Conservation (phyloP, 2,888 invertebrate species). For the Cinara cedri region DNA sequence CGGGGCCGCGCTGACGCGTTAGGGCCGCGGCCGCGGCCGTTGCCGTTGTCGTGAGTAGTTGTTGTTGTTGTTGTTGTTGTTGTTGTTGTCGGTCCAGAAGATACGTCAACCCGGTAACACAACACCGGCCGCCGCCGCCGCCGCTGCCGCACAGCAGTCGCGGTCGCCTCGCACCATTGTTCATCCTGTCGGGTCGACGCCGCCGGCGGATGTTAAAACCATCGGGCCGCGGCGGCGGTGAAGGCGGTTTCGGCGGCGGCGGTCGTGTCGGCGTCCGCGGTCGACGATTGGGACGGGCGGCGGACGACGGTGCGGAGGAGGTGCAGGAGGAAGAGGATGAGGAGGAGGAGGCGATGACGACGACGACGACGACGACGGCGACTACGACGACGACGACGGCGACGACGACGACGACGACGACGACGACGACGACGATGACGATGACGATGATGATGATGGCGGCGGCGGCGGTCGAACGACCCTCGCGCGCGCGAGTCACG, state of each 20-base stretch:
- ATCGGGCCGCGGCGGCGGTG: neutral
- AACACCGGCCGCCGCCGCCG: conserved; percentile 6
- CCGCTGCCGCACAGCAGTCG: neutral
- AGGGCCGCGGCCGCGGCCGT: neutral
- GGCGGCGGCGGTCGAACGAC: conserved; percentile 41
- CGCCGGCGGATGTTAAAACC: conserved; percentile 53
- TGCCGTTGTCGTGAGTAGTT: no score
- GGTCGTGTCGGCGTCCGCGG: neutral
- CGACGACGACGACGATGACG: conserved; percentile 14
- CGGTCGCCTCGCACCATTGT: conserved; percentile 41
- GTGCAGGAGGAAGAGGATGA: neutral
- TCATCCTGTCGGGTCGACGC: conserved; percentile 46
- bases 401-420: neutral
- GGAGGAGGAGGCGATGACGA: neutral
- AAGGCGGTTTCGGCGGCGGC: neutral
- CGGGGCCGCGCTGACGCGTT: neutral
- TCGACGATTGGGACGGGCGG: neutral
- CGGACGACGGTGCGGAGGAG: neutral
- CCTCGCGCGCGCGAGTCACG: conserved; percentile 52
- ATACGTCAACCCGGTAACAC: conserved; percentile 49
- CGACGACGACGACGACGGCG: neutral
- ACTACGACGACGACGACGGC: conserved; percentile 15
- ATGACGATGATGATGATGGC: conserved; percentile 20
- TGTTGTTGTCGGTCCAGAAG: conserved; percentile 12
- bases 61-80: conserved; percentile 1